Evolutionary conservation across 2,113 vertebrate species (phyloP).

Genomic region (Calidris pygmaea): DNA sequence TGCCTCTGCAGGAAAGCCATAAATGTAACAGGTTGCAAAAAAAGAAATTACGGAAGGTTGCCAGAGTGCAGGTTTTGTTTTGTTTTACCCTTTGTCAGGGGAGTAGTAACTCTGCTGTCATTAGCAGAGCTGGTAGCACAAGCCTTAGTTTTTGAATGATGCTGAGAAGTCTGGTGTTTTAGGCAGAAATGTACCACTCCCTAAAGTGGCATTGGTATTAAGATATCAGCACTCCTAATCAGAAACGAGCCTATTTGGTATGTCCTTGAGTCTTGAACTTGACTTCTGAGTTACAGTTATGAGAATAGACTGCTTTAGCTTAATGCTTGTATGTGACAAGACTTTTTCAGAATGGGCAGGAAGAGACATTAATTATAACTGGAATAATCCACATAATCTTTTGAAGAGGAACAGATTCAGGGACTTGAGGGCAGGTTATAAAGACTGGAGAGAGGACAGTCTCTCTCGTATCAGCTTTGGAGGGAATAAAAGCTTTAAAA

Average conservation of each 20-base stretch:
- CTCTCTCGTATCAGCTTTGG: background rate
- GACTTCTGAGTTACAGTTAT: background rate
- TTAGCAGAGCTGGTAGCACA: background rate
- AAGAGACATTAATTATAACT: background rate
- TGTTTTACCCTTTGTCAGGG: background rate
- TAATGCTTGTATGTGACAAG: background rate
- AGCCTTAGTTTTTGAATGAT: background rate
- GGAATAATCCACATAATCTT: background rate
- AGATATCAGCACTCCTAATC: background rate
- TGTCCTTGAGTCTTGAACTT: background rate
- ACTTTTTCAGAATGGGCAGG: background rate
- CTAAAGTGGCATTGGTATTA: background rate
- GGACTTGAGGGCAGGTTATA: background rate
- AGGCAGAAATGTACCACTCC: background rate
- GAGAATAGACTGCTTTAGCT: background rate
- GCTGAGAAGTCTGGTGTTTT: background rate
- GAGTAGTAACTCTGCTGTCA: background rate
- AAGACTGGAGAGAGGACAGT: background rate
- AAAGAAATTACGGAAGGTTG: background rate
- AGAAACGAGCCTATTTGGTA: background rate
- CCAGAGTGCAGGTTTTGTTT: background rate
- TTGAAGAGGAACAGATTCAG: background rate
- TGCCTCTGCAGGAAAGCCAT: background rate
- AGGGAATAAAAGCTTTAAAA: background rate
- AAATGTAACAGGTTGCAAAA: background rate